phyloP scores from a whole-genome alignment of 2,888 invertebrate species.

The Papilio protenor region DNA sequence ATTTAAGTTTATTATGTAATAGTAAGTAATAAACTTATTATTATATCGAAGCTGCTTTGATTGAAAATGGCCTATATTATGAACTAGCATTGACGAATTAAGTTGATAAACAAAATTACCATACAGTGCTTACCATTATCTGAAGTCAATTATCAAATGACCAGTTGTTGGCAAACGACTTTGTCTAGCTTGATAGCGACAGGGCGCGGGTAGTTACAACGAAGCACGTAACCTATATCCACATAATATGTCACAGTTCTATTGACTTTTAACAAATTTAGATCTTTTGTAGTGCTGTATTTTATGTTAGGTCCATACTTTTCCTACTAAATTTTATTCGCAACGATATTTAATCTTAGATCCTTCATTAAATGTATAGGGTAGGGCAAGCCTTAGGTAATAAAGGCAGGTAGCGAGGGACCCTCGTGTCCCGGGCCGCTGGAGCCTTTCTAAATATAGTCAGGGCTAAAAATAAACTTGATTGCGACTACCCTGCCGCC shows the following conservation, averaged over 20 bases:
- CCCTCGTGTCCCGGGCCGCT: slow-evolving; percentile 61
- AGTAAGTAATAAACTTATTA: no score
- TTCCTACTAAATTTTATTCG: not conserved
- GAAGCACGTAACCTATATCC: no score
- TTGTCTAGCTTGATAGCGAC: not conserved
- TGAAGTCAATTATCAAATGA: not conserved
- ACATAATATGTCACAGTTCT: no score
- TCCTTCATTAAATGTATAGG: not conserved
- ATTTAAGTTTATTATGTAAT: no score
- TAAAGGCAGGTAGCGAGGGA: slow-evolving; percentile 54
- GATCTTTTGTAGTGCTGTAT: no score
- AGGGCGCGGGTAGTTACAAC: no score
- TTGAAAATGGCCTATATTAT: not conserved
- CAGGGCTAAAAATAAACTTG: slow-evolving; percentile 65
- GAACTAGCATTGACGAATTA: not conserved
- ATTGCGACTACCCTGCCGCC: slow-evolving; percentile 46
- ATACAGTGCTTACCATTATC: not conserved
- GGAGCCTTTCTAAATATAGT: slow-evolving; percentile 72
- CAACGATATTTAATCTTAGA: not conserved
- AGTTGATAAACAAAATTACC: not conserved
- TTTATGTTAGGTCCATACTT: no score
- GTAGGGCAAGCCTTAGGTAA: slow-evolving; percentile 28
- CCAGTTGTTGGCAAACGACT: not conserved
- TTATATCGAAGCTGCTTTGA: not conserved
- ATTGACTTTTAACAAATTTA: no score